A percentile compares a stretch with the other conserved stretches of the same genome.
phyloP scores from a whole-genome alignment of 2,797 vertebrate genomes.

The Loriculus beryllinus region DNA sequence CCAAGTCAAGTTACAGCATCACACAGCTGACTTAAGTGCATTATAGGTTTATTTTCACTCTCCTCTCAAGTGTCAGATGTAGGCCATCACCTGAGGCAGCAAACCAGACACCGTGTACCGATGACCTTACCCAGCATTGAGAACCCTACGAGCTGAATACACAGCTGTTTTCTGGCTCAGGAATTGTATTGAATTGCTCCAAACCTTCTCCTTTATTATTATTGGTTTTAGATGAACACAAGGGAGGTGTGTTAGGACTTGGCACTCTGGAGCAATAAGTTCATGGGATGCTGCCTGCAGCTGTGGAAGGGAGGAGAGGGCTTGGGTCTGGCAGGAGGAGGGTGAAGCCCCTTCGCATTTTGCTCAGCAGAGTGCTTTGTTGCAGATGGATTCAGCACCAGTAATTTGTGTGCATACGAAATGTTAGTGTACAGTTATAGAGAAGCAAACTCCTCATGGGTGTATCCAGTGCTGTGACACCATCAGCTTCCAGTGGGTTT shows the following conservation, averaged over 20 bases:
- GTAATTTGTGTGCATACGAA: not conserved
- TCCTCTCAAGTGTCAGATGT: not conserved
- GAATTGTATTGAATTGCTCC: not conserved
- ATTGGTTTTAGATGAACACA: not conserved
- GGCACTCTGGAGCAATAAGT: not conserved
- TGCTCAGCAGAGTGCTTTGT: not conserved
- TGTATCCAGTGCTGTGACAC: not conserved
- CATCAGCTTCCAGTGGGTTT: not conserved
- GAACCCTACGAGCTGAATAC: accelerated
- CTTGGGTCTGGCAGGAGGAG: not conserved
- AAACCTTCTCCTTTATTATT: not conserved
- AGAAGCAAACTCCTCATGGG: not conserved
- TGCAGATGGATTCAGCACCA: not conserved
- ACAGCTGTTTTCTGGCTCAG: not conserved
- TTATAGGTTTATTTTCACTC: not conserved
- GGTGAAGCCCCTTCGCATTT: accelerated
- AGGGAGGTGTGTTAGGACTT: not conserved
- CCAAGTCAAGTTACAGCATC: not conserved
- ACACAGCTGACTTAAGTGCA: not conserved
- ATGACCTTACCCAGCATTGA: not conserved
- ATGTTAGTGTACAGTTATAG: not conserved
- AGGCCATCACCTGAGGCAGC: not conserved
- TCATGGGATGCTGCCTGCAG: not conserved
- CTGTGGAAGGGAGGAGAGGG: not conserved
- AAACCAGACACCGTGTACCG: not conserved